Conservation (phyloP, 2,113 vertebrate genomes). For the Okapia johnstoni region DNA sequence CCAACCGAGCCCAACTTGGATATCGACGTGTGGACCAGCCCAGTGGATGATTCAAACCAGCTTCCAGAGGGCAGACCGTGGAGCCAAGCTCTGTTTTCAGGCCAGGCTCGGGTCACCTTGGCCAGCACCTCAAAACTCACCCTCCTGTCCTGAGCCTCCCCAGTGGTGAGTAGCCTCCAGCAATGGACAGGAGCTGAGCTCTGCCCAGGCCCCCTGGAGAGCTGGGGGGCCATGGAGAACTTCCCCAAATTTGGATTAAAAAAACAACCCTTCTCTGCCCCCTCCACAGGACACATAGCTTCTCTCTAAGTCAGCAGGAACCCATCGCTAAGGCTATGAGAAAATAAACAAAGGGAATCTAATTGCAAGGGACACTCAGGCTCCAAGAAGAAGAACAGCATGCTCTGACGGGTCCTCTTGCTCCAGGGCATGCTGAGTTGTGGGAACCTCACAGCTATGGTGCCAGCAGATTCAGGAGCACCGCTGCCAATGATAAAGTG, state of each 20-base stretch:
- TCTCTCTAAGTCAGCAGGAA: conserved; percentile 59
- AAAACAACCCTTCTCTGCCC: conserved; percentile 42
- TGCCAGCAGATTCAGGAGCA: background rate
- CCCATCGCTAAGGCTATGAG: conserved; percentile 58
- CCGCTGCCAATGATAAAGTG: background rate
- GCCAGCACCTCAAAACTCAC: background rate
- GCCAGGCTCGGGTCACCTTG: background rate
- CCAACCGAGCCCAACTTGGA: background rate
- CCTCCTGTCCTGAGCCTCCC: background rate
- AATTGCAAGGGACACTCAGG: conserved; percentile 51
- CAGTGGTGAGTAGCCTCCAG: background rate
- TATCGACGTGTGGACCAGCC: accelerated
- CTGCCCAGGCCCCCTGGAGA: background rate
- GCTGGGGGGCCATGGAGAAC: background rate
- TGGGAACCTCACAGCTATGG: background rate
- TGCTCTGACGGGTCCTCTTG: background rate
- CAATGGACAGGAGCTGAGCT: background rate
- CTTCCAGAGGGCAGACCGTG: background rate
- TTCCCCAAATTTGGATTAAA: conserved; percentile 74
- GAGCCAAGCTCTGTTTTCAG: background rate
- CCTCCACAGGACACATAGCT: conserved; percentile 55
- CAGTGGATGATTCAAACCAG: background rate
- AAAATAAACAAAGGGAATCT: conserved; percentile 71
- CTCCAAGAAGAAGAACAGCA: conserved; percentile 45
- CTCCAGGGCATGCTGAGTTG: background rate